Base-by-base conservation (phyloP, 1,140 invertebrate species). In the Zaprionus ghesquierei region DNA sequence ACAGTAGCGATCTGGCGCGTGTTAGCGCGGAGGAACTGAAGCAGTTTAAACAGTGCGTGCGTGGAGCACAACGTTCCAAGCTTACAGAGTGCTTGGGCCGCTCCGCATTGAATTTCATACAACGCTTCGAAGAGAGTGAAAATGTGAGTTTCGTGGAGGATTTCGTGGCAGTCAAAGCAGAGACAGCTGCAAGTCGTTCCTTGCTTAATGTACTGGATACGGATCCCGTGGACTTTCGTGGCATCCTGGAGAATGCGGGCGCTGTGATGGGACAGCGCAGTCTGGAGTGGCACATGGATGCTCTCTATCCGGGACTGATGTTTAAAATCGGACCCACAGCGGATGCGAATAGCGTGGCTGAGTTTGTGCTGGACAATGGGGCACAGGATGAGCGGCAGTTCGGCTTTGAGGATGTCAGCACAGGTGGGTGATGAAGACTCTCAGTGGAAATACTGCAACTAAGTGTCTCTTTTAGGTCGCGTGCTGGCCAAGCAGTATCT, bases 181-280 rank as follows among this genome's bases (percentile, higher is more conserved):
- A 94, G 29, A 93, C 63, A 91, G 93, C 60, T 90, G 78, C 78
- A 15, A 91, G 73, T 44, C 93, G 79, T 90, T 94, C 91, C 75
- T 93, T 79, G 93, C 92, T 73, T 3, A 94, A 93, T 86, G 94
- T 94, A 74, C 92, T 95, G 55, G 95, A 96, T 75, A 95, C 94
- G 60, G 95, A 96, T 92, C 95, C 96, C 0, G 94, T 94, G 75
- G 94, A 95, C 92, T 95, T 95, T 58, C 93, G 95, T 18, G 92
- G 92, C 0, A 94, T 96, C 51, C 89, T 96, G 18, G 95, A 95
- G 85, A 95, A 95, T n/a, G 94, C 95, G 0, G 94, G 95, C 13
- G 94, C 94, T 49, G 90, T 96, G 13, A 94, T 96, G 78, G 94
- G 95, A 20, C 94, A 94, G 63, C 93, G 96, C n/a, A 94, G 94